phyloP scores from a whole-genome alignment of 2,888 invertebrate species.

The Sturmia bella region DNA sequence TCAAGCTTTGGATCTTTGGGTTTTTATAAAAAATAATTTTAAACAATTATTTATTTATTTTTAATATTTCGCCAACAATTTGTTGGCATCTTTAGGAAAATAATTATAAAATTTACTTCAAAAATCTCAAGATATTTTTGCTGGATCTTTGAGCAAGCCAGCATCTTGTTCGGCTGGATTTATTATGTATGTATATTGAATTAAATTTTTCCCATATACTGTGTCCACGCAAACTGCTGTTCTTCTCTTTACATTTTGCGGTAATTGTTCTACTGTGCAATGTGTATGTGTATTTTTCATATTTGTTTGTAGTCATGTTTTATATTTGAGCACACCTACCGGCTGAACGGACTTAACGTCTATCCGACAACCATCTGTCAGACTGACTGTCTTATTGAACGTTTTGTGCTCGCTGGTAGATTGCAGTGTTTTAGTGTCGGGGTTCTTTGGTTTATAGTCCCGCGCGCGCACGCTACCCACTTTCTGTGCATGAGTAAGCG shows the following conservation, averaged over 20 bases:
- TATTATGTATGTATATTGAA: too few relatives aligned
- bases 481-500: constrained; percentile 57
- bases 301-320: constrained; percentile 39
- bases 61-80: too few relatives aligned
- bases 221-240: constrained; percentile 31
- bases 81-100: too few relatives aligned
- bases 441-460: constrained; percentile 58
- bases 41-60: too few relatives aligned
- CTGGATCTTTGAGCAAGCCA: background rate
- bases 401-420: background rate
- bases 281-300: constrained; percentile 5
- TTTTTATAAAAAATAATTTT: too few relatives aligned
- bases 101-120: too few relatives aligned
- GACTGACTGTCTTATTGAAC: constrained; percentile 11
- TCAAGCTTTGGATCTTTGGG: too few relatives aligned
- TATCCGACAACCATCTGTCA: constrained; percentile 14
- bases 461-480: constrained; percentile 56
- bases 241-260: constrained; percentile 42
- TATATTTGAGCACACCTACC: constrained; percentile 47
- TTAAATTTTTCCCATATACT: too few relatives aligned
- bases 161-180: too few relatives aligned
- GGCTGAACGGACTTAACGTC: constrained; percentile 58
- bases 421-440: constrained; percentile 53
- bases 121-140: too few relatives aligned
- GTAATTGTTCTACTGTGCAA: constrained; percentile 28